phyloP scores from a whole-genome alignment of 35 echinoderm and acorn worm genomes.

The Diadema setosum region DNA sequence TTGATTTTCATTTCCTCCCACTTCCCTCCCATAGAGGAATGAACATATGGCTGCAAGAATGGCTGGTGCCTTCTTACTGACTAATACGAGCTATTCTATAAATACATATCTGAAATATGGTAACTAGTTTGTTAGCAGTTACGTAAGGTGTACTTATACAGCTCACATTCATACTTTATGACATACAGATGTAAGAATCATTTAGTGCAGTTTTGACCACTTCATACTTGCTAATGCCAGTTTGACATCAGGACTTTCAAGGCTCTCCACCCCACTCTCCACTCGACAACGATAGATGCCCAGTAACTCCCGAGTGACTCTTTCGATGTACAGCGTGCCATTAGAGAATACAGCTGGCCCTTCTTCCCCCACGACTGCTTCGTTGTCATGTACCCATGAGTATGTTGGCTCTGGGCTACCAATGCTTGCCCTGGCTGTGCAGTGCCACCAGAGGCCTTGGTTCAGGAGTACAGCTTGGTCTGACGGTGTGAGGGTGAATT shows the following conservation, averaged over 20 bases:
- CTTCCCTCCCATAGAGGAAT: no score
- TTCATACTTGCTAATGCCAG: conserved; percentile 53
- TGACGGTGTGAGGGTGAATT: conserved; percentile 46
- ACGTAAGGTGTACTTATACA: no score
- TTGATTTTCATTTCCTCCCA: no score
- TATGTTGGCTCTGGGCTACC: conserved; percentile 26
- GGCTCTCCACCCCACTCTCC: not conserved
- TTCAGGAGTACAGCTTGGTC: conserved; percentile 31
- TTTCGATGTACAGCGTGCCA: conserved; percentile 48
- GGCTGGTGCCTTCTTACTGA: no score
- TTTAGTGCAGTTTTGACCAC: no score
- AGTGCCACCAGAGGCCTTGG: conserved; percentile 60
- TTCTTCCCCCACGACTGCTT: not conserved
- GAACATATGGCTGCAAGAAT: no score
- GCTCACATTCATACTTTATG: no score
- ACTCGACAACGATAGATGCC: conserved; percentile 42
- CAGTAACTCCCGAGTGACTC: conserved; percentile 1
- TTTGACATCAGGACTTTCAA: conserved; percentile 8
- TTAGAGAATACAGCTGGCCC: conserved; percentile 19
- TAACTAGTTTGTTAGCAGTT: no score
- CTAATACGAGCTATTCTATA: no score
- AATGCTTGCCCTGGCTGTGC: conserved; percentile 7
- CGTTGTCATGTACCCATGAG: conserved; percentile 7
- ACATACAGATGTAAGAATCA: no score
- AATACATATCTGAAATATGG: no score